Evolutionary conservation across 2,797 vertebrate species (phyloP).

Genomic region (Dicrostonyx torquatus): DNA sequence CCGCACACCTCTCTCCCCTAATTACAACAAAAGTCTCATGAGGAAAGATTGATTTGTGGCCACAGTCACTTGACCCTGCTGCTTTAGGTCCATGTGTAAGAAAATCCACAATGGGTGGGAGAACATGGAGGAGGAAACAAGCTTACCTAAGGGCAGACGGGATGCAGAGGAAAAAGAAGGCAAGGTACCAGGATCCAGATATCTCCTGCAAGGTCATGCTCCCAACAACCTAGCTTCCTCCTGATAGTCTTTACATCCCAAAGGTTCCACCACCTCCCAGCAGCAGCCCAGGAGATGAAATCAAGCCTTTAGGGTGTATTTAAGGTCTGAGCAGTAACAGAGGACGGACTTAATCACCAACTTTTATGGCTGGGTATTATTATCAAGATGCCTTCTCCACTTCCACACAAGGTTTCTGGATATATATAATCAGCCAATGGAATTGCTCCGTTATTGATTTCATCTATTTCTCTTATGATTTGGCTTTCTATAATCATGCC

Average conservation of each 20-base stretch:
- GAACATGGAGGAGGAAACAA: neutral
- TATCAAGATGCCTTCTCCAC: neutral
- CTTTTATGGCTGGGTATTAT: neutral
- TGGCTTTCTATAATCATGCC: slow-evolving; percentile 34
- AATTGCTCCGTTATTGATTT: neutral
- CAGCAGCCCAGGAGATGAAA: neutral
- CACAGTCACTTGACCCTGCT: neutral
- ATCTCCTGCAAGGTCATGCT: neutral
- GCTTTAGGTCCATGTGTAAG: neutral
- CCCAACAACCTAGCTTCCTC: neutral
- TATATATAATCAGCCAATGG: neutral
- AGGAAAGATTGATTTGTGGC: neutral
- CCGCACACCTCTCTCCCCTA: too few species aligned
- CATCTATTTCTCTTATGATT: neutral
- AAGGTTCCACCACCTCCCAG: neutral
- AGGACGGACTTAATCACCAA: neutral
- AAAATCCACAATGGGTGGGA: neutral
- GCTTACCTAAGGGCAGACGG: neutral
- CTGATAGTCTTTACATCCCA: neutral
- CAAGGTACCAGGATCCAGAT: neutral
- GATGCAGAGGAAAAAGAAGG: neutral
- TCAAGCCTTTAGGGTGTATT: neutral
- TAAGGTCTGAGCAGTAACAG: neutral
- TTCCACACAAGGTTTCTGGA: neutral
- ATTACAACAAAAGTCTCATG: neutral